Base-by-base conservation (phyloP, 1,140 invertebrate species). In the Drosophila pseudoobscura region DNA sequence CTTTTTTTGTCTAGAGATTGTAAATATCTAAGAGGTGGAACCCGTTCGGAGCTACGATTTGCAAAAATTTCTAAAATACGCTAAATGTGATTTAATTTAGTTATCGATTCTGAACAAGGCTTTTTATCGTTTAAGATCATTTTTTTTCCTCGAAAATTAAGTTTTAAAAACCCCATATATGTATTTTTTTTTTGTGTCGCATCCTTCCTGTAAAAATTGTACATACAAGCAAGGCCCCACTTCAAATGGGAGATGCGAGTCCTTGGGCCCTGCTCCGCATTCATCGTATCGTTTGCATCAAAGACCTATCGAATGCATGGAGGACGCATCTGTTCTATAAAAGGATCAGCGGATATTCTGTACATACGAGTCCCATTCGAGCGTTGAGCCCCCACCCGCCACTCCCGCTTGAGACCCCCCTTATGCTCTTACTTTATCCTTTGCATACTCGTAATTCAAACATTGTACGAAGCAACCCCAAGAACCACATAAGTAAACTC, bases 21-120 rank as follows among this genome's bases (percentile, higher is more conserved):
- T 85, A 85, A 71, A 85, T 85, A 85, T 51, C 64, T 70, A 59
- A 77, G 76, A 41, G 50, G 53, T 35, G 47, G 43, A 54, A 15
- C 73, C 45, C n/a, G 15, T 47, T 49, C 63, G 57, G 20, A 39
- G 59, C 65, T 62, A 55, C 46, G 46, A 52, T 26, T 60, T 66
- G 43, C 51, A 58, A 69, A 69, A 46, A 68, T 73, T 78, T 78
- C 73, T 73, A 43, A 53, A 63, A 75, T 44, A 80, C 78, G 80
- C 80, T 85, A 78, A 85, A 85, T 85, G 80, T 85, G 80, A 85
- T 85, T 85, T 85, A 85, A 75, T 85, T 85, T 85, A 85, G 62
- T 78, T 85, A 76, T 80, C 68, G 53, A 75, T 75, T 80, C 65
- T 59, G 53, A 79, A 78, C 51, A 72, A 84, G 82, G 82, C 82